Evolutionary conservation across 2,888 invertebrate species (phyloP), one percentile per base, ranked within the genome.

Genomic region (Caenorhabditis doughertyi): DNA sequence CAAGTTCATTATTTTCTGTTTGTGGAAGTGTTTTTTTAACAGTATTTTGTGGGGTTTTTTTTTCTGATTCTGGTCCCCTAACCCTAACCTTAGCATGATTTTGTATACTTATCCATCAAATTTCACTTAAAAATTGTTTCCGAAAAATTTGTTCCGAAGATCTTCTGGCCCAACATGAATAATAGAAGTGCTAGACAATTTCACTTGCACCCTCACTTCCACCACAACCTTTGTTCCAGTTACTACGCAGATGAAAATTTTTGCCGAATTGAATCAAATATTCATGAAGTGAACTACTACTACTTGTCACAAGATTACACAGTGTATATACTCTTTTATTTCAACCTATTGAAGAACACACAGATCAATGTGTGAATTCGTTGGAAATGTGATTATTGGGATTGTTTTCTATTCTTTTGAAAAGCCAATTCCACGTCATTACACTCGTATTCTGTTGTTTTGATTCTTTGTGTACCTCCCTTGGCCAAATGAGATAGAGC

Each of bases 211-310:
- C 44, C 27, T 42, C 2, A 9, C 51, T 9, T 51, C 47, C 8
- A 27, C 21, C 44, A 27, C 29, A 55, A 70, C 53, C 44, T 72
- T 62, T 62, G 72, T 72, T 72, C 72, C 62, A 62, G 72, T 53
- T 27, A 49, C 35, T 32, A 55, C 62, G 44, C 44, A 64, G 44
- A 72, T 72, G 62, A 73, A 74, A n/a, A 67, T 74, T 60, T 49
- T 18, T 60, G 51, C 11, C 56, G 42, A 68, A 67, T 68, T 42
- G 42, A 64, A 76, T 76, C 60, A 76, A 76, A 67, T 76, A 76
- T 76, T 76, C 67, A 76, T 76, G 67, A 76, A 76, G 60, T 60
- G 27, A n/a, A 58, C 51, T 44, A 27, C 32, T 32, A n/a, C n/a
- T n/a, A n/a, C 74, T 7, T 32, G 58, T 21, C 55, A 27, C 32